phyloP scores from a whole-genome alignment of 2,888 invertebrate species.

The Hydriomena furcata region DNA sequence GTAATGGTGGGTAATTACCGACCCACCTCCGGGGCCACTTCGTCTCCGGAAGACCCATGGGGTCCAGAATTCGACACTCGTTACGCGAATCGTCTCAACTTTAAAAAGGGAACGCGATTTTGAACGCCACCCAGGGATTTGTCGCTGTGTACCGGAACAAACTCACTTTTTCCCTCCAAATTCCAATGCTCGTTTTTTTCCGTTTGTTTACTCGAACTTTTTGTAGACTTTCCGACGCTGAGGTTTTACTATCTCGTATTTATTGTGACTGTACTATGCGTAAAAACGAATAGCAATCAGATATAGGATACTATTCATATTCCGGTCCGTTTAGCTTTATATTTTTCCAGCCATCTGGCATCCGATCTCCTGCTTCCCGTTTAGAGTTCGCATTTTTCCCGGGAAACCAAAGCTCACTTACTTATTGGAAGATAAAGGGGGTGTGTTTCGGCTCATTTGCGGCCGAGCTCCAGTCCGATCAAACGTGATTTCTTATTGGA shows the following conservation, averaged over 20 bases:
- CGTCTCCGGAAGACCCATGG: conserved; percentile 67
- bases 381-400: conserved; percentile 56
- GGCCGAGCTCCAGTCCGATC: conserved; percentile 64
- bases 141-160: conserved; percentile 57
- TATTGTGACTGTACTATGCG: conserved; percentile 59
- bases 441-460: conserved; percentile 79
- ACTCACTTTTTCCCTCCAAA: conserved; percentile 60
- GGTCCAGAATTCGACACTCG: conserved; percentile 79
- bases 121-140: conserved; percentile 73
- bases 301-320: conserved; percentile 66
- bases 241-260: conserved; percentile 55
- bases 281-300: conserved; percentile 68
- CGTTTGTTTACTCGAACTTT: conserved; percentile 48
- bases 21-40: conserved; percentile 77
- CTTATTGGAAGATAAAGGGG: conserved; percentile 78
- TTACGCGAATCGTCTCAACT: conserved; percentile 81
- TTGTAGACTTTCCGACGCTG: conserved; percentile 43
- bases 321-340: conserved; percentile 74
- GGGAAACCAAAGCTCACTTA: conserved; percentile 67
- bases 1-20: conserved; percentile 82
- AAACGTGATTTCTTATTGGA: conserved; percentile 77
- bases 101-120: conserved; percentile 81
- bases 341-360: conserved; percentile 74
- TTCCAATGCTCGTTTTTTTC: conserved; percentile 48
- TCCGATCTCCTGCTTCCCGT: conserved; percentile 56